Conservation (phyloP, 2,797 vertebrate species). For the Acrossocheilus wenchowensis region DNA sequence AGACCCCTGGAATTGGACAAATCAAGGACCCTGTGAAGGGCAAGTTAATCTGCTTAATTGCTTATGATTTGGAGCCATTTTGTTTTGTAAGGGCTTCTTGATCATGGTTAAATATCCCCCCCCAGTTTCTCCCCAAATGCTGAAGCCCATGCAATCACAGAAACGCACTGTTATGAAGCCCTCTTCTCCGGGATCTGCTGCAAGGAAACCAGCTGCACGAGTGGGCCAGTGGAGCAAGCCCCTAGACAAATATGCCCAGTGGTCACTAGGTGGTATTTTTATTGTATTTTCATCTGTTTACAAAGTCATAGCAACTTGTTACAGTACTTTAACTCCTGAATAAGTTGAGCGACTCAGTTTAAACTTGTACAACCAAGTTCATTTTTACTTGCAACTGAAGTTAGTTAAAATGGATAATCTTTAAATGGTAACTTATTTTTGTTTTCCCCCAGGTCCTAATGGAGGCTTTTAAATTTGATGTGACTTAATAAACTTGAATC, state of each 20-base stretch:
- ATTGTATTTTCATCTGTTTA: background rate
- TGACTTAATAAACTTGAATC: background rate
- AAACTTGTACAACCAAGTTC: background rate
- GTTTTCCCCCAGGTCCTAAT: background rate
- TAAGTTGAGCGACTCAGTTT: too few relatives aligned
- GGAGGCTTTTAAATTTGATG: background rate
- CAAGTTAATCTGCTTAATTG: background rate
- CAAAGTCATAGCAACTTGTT: background rate
- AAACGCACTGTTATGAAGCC: background rate
- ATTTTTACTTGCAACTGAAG: too few relatives aligned
- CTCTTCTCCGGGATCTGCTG: background rate
- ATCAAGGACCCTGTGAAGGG: constrained; percentile 1
- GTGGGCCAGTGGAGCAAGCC: background rate
- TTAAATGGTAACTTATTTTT: background rate
- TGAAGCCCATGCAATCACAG: background rate
- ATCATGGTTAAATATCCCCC: too few relatives aligned
- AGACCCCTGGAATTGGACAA: constrained; percentile 55
- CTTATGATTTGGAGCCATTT: background rate
- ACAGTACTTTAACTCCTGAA: too few relatives aligned
- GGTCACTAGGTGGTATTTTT: background rate
- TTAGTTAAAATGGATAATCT: too few relatives aligned
- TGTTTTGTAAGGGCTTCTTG: background rate
- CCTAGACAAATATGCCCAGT: background rate
- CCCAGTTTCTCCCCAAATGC: background rate
- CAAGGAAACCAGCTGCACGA: background rate